Conservation (phyloP, 1,140 invertebrate species). For the Eriosoma lanigerum region DNA sequence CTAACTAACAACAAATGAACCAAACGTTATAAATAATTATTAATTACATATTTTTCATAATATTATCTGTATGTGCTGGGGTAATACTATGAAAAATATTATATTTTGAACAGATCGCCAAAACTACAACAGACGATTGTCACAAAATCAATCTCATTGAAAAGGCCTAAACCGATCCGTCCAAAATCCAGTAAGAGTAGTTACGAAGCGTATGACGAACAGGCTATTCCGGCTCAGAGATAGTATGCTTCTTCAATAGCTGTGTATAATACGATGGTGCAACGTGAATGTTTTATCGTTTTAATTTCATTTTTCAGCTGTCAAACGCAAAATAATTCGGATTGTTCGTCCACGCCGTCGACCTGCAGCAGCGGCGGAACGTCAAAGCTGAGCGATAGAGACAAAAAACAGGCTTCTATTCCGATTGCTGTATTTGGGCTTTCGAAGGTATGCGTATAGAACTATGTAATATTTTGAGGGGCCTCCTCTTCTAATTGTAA, state of each 20-base stretch:
- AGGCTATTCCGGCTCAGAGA: constrained; percentile 76
- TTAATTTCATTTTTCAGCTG: constrained; percentile 9
- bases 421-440: constrained; percentile 89
- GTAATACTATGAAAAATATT: too few relatives aligned
- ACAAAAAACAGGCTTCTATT: constrained; percentile 84
- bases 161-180: constrained; percentile 42
- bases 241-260: constrained; percentile 64
- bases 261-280: not conserved
- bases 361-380: not conserved
- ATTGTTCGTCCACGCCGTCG: not conserved
- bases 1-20: too few relatives aligned
- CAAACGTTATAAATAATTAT: too few relatives aligned
- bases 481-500: too few relatives aligned
- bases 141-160: constrained; percentile 36
- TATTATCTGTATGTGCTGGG: too few relatives aligned
- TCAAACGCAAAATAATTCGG: constrained; percentile 31
- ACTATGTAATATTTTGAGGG: too few relatives aligned
- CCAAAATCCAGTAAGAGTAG: constrained; percentile 65
- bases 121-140: constrained; percentile 24
- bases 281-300: not conserved
- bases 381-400: constrained; percentile 75
- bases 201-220: constrained; percentile 83
- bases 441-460: constrained; percentile 67
- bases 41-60: too few relatives aligned
- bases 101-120: not conserved